Base-by-base conservation (phyloP, 2,888 invertebrate genomes). In the Oscheius myriophilus region DNA sequence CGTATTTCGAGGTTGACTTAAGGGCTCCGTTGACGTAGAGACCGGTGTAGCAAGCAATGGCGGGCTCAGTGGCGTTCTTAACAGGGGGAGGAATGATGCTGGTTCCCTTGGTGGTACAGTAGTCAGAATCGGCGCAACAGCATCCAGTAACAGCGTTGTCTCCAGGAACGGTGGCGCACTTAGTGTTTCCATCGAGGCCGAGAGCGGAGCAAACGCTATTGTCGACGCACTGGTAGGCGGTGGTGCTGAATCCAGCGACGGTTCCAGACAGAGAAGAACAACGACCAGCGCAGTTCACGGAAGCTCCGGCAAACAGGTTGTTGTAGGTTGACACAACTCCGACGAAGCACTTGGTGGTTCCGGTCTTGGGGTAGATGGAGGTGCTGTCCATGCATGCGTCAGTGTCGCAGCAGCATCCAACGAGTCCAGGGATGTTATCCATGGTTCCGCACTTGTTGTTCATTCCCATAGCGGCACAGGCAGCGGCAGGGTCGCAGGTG, bases 301-400 rank as follows among this genome's bases (percentile, higher is more conserved):
- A 52, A 12, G 74, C 76, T 65, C 78, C 78, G 41, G 70, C 43
- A 16, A 26, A 26, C 21, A 68, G n/a, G 45, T 33, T 63, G 23
- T 26, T 26, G 55, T 39, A 55, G 68, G 16, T 53, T 33, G 46
- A 42, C n/a, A 73, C 71, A 46, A 74, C 41, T 62, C 78, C 78
- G 49, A 75, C 78, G 68, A 72, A 78, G 69, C 78, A 78, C 42
- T 69, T 72, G 61, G 75, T 71, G 51, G 72, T 70, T 69, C 73
- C 70, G n/a, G 66, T 62, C 43, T 33, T 70, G 57, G 76, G 78
- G 55, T 72, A 72, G 41, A 76, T 68, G 45, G n/a, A 18, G 39
- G 45, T 59, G 23, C 74, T 70, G 51, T 73, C 74, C 21, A 78
- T 51, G 46, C 78, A 78, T n/a, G 68, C 76, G 54, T 74, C 72